Base-by-base conservation (phyloP, 2,888 invertebrate genomes). In the Chrysina gloriosa region DNA sequence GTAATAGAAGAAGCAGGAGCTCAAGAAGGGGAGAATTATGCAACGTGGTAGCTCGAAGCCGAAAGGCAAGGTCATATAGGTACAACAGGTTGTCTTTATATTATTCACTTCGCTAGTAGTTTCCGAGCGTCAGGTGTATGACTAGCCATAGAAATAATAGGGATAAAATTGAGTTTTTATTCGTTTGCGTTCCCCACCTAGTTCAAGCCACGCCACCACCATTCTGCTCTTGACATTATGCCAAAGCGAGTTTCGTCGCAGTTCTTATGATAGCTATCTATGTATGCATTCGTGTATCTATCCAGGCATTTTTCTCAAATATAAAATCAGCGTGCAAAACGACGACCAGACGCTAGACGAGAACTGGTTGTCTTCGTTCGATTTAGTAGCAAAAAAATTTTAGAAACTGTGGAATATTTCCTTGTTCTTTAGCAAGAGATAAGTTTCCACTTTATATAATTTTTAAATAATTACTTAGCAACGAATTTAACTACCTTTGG, bases 51-150 rank as follows among this genome's bases (percentile, higher is more conserved):
- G 69, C 72, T 69, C 64, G 61, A 61, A 71, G 71, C 73, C 73
- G 63, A 72, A 71, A 73, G 66, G 71, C 73, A 73, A 73, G 73
- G 73, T 71, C 73, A 73, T 67, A 69, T 65, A 65, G 69, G 70
- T 70, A 71, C 73, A 72, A 73, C 73, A 72, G 72, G 72, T 73
- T 71, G 70, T 68, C 67, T 73, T 42, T 16, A 39, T 39, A 61
- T 27, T 61, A 61, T 61, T 61, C 58, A 61, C 36, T 27, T 42
- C 58, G 58, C 58, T 31, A 52, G 52, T 31, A 56, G 56, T 56
- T 36, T 61, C 58, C 16, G 39, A 42, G 27, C 42, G 42, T 61
- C 58, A 61, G 58, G 58, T 61, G 58, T 61, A 42, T 61, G 27
- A 61, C 16, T 27, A 42, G 16, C 42, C 42, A 61, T 42, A 61